Conservation (phyloP, 2,797 vertebrate species). For the Epinephelus awoara region DNA sequence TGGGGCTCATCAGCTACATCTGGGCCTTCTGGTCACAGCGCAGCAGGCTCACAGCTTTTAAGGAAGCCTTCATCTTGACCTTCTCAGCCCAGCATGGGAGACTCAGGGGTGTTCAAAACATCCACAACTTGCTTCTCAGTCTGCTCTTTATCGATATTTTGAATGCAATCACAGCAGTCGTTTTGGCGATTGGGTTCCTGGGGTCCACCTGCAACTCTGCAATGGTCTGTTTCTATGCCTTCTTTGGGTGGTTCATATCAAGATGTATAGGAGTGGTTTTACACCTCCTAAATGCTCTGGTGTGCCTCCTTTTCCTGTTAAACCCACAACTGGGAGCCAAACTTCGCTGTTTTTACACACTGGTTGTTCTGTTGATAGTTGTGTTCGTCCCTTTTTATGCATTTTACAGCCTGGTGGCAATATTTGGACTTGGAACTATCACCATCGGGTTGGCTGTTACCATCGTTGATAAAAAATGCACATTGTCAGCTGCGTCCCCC, state of each 20-base stretch:
- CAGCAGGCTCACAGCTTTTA: not conserved
- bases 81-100: accelerated
- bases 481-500: not conserved
- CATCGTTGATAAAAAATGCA: not conserved
- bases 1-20: not conserved
- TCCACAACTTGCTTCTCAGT: accelerated
- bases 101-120: not conserved
- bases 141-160: not conserved
- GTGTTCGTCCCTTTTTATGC: not conserved
- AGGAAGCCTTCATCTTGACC: not conserved
- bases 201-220: accelerated
- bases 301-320: not conserved
- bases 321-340: not conserved
- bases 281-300: not conserved
- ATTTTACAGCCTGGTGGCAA: accelerated
- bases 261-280: not conserved
- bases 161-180: not conserved
- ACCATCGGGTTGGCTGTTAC: not conserved
- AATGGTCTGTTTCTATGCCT: accelerated
- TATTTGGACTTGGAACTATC: not conserved
- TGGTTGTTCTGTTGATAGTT: accelerated
- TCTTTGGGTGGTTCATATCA: not conserved
- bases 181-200: not conserved
- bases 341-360: not conserved
- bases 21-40: conserved; percentile 7